Conservation (phyloP, 2,797 vertebrate genomes). For the Lagocephalus sceleratus region DNA sequence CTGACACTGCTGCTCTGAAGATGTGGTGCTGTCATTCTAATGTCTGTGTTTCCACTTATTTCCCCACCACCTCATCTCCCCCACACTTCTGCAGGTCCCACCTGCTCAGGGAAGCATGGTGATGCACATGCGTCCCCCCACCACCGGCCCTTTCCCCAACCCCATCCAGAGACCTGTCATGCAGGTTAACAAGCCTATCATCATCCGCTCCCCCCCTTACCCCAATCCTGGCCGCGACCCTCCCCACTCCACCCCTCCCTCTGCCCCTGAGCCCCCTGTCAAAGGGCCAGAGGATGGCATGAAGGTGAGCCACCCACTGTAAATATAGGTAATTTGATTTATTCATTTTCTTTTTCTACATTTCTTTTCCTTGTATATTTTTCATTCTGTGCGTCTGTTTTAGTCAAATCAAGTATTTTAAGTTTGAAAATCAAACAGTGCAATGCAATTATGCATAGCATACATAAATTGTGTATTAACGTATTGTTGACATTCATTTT, state of each 20-base stretch:
- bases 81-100: conserved; percentile 59
- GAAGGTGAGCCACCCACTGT: conserved; percentile 86
- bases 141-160: conserved; percentile 79
- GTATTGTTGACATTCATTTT: conserved; percentile 1
- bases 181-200: conserved; percentile 82
- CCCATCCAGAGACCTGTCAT: conserved; percentile 84
- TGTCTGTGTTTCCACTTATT: conserved; percentile 22
- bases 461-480: too few species aligned
- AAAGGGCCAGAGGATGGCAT: conserved; percentile 82
- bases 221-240: conserved; percentile 73
- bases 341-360: conserved; percentile 53
- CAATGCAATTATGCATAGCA: too few species aligned
- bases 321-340: conserved; percentile 81
- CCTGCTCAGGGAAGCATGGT: conserved; percentile 80
- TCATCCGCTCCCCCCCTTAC: conserved; percentile 79
- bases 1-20: too few species aligned
- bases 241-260: conserved; percentile 70
- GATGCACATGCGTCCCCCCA: conserved; percentile 83
- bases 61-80: not conserved
- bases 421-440: too few species aligned
- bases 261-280: conserved; percentile 68
- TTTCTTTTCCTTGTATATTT: conserved; percentile 5
- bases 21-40: conserved; percentile 15
- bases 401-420: too few species aligned
- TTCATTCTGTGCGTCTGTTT: not conserved